phyloP scores from a whole-genome alignment of 2,113 vertebrate species.

The Sula dactylatra region DNA sequence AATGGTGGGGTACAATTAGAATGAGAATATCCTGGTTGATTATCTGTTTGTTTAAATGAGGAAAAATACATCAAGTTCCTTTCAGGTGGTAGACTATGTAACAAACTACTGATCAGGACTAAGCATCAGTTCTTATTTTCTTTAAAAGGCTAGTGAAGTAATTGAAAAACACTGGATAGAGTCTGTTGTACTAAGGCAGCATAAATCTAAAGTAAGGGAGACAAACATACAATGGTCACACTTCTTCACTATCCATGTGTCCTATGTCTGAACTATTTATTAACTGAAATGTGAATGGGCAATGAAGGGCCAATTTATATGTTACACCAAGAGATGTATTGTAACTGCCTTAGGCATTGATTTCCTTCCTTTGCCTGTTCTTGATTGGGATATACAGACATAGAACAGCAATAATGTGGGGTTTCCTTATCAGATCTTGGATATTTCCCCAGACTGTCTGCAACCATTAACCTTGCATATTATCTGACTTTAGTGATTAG shows the following conservation, averaged over 20 bases:
- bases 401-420: conserved; percentile 73
- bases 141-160: conserved; percentile 82
- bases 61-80: conserved; percentile 43
- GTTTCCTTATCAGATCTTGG: conserved; percentile 84
- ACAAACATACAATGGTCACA: conserved; percentile 83
- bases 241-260: conserved; percentile 79
- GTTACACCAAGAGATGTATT: conserved; percentile 80
- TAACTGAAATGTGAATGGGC: conserved; percentile 82
- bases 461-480: conserved; percentile 85
- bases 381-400: conserved; percentile 70
- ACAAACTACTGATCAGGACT: conserved; percentile 69
- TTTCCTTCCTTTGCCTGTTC: conserved; percentile 75
- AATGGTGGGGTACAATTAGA: neutral
- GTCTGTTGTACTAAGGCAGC: conserved; percentile 81
- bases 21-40: conserved; percentile 46
- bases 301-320: conserved; percentile 86
- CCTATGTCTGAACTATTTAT: conserved; percentile 84
- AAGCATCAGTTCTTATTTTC: conserved; percentile 77
- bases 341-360: conserved; percentile 78
- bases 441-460: conserved; percentile 79
- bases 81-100: conserved; percentile 41
- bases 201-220: conserved; percentile 88
- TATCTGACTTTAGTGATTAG: conserved; percentile 88
- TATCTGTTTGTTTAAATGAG: conserved; percentile 48
- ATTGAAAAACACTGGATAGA: conserved; percentile 82